Conservation (phyloP, 1,140 invertebrate genomes). For the Drosophila melanica region DNA sequence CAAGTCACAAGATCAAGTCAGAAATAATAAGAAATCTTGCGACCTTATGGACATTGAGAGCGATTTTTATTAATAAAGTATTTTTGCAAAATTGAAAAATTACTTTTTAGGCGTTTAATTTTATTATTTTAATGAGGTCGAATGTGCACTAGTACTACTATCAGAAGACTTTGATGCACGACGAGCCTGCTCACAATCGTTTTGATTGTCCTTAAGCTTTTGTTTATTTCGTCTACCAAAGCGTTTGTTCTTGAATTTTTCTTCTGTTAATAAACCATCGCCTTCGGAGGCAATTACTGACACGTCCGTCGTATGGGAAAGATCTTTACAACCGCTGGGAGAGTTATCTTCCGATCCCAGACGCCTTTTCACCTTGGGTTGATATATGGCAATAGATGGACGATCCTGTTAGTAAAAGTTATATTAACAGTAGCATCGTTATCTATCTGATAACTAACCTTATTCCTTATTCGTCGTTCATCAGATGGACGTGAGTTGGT, state of each 20-base stretch:
- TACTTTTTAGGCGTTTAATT: constrained; percentile 31
- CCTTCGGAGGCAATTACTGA: constrained; percentile 16
- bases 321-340: constrained; percentile 38
- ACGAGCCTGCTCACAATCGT: constrained; percentile 24
- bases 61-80: constrained; percentile 61
- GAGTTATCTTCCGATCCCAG: constrained; percentile 54
- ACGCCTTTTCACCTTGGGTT: constrained; percentile 67
- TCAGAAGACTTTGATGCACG: constrained; percentile 64
- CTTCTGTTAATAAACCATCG: constrained; percentile 23
- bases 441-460: constrained; percentile 61
- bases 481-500: constrained; percentile 41
- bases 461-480: constrained; percentile 85
- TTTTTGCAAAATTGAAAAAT: neutral
- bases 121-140: constrained; percentile 37
- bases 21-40: constrained; percentile 87
- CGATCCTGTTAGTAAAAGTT: constrained; percentile 71
- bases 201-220: constrained; percentile 37
- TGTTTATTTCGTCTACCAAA: constrained; percentile 55
- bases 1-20: constrained; percentile 95
- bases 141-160: constrained; percentile 53
- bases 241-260: constrained; percentile 49
- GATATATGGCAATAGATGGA: constrained; percentile 80
- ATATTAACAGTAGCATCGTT: neutral
- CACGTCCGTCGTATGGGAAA: constrained; percentile 2
- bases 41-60: constrained; percentile 56